phyloP scores from a whole-genome alignment of 2,113 vertebrate species.

The Chrysemys picta region DNA sequence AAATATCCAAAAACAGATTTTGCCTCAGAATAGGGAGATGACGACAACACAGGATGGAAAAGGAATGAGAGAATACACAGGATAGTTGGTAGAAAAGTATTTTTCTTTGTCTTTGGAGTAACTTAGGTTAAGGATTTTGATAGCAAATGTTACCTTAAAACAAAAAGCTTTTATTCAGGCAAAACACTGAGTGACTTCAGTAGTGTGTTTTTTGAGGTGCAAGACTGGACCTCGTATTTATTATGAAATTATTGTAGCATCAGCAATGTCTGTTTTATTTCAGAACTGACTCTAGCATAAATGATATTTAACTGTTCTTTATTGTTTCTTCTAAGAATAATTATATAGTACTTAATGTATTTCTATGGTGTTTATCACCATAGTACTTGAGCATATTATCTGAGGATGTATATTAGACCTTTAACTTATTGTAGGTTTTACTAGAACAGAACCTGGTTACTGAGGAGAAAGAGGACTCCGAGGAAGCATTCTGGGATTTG shows the following conservation, averaged over 20 bases:
- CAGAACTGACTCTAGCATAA: not conserved
- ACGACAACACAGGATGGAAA: no score
- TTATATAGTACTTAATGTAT: not conserved
- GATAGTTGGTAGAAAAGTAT: not conserved
- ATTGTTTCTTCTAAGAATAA: not conserved
- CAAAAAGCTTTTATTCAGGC: not conserved
- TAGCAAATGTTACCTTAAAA: not conserved
- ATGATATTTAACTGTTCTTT: not conserved
- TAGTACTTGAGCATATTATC: not conserved
- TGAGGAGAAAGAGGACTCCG: not conserved
- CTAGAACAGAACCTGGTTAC: not conserved
- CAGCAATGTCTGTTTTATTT: not conserved
- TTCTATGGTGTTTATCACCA: not conserved
- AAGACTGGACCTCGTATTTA: not conserved
- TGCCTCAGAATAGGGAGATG: not conserved
- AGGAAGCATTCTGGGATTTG: not conserved
- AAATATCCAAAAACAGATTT: not conserved
- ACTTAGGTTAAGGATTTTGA: not conserved
- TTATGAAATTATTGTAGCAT: not conserved
- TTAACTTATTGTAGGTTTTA: not conserved
- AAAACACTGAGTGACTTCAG: not conserved
- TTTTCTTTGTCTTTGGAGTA: not conserved
- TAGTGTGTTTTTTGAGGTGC: not conserved
- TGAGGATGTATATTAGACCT: not conserved
- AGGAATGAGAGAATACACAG: not conserved